Evolutionary conservation across 2,797 vertebrate genomes (phyloP).

Genomic region (Micropoecilia bifurca): DNA sequence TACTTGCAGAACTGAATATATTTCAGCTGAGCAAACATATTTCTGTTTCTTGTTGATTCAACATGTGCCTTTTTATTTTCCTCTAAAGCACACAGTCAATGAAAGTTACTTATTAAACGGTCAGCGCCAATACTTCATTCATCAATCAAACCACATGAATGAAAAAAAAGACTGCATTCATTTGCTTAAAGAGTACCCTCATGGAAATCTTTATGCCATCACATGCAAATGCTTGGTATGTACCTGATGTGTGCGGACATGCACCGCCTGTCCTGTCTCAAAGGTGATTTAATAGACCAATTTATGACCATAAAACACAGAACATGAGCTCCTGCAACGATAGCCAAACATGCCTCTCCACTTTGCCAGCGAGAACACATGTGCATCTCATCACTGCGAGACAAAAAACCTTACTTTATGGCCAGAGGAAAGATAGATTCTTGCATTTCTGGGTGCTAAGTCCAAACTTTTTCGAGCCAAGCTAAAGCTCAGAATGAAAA

Average conservation of each 20-base stretch:
- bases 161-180: slow-evolving; percentile 21
- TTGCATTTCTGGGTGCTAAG: slow-evolving; percentile 41
- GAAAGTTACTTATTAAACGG: slow-evolving; percentile 24
- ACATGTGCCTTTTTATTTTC: neutral
- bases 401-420: slow-evolving; percentile 25
- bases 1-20: neutral
- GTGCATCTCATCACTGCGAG: slow-evolving; percentile 53
- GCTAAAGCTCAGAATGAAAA: slow-evolving; percentile 36
- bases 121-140: slow-evolving; percentile 5
- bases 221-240: slow-evolving; percentile 2
- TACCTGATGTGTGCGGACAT: slow-evolving; percentile 27
- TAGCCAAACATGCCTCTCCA: slow-evolving; percentile 19
- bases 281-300: slow-evolving; percentile 62
- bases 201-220: slow-evolving; percentile 1
- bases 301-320: slow-evolving; percentile 57
- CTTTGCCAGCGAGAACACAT: slow-evolving; percentile 49
- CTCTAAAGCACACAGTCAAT: slow-evolving; percentile 16
- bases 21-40: neutral
- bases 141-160: slow-evolving; percentile 7
- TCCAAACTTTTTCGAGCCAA: slow-evolving; percentile 52
- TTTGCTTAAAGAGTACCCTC: slow-evolving; percentile 24
- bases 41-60: slow-evolving; percentile 7
- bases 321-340: slow-evolving; percentile 33
- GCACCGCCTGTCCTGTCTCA: slow-evolving; percentile 26
- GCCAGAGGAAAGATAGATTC: slow-evolving; percentile 35